These are phyloP conservation scores for Labeo catla DNA, from an alignment of 2,113 vertebrate genomes.

Conservation along the genomic window DNA sequence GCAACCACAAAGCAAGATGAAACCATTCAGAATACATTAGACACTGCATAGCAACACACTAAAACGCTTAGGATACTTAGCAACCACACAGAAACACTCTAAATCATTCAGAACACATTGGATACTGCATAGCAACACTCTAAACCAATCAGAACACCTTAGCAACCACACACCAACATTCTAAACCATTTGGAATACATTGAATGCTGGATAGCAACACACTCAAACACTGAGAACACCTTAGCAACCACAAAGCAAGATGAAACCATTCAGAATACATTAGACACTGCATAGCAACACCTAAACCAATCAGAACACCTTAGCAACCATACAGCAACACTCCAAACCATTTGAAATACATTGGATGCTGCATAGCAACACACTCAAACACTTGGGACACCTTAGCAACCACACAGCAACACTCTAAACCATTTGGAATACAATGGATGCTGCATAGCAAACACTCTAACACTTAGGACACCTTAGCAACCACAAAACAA, in stretches of 20 bases:
- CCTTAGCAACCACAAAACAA: too few relatives aligned
- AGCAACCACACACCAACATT: background rate
- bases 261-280: background rate
- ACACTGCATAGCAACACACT: background rate
- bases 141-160: background rate
- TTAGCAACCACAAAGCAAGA: too few relatives aligned
- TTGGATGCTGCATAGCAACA: fast-evolving
- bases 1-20: too few relatives aligned
- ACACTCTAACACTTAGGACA: too few relatives aligned
- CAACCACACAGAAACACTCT: background rate
- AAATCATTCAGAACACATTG: background rate
- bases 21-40: background rate
- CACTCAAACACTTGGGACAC: background rate
- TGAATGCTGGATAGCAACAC: too few relatives aligned
- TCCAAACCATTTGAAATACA: background rate
- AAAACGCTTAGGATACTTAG: fast-evolving
- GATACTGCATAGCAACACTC: background rate
- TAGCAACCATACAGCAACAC: background rate
- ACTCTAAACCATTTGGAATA: background rate
- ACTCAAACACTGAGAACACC: too few relatives aligned
- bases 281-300: background rate
- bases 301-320: background rate
- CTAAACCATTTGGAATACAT: background rate
- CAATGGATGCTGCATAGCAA: too few relatives aligned
- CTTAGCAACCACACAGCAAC: fast-evolving